These are phyloP conservation scores for Myotis yumanensis DNA, from an alignment of 2,113 vertebrate species.

Conservation along the genomic window DNA sequence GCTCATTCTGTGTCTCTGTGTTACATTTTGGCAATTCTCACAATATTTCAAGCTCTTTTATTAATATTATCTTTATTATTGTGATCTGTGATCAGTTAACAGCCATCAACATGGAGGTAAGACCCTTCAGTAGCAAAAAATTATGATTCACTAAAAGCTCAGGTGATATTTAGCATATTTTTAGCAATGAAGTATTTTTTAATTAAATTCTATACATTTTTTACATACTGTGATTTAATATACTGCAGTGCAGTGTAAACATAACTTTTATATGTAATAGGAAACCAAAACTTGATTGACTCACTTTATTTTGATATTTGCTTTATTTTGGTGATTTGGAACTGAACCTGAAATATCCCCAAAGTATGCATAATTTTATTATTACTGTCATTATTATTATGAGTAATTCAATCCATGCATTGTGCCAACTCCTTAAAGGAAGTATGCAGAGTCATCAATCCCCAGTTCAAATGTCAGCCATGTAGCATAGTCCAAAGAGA, in stretches of 20 bases:
- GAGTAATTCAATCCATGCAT: not conserved
- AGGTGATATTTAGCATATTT: not conserved
- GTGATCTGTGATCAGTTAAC: not conserved
- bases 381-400: not conserved
- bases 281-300: not conserved
- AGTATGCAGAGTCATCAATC: not conserved
- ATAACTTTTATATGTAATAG: not conserved
- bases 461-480: not conserved
- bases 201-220: not conserved
- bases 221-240: not conserved
- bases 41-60: not conserved
- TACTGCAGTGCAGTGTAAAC: not conserved
- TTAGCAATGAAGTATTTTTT: not conserved
- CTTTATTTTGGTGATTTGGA: not conserved
- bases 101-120: not conserved
- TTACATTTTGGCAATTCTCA: not conserved
- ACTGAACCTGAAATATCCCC: not conserved
- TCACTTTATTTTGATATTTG: not conserved
- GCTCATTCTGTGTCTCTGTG: not conserved
- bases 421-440: not conserved
- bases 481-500: not conserved
- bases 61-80: not conserved
- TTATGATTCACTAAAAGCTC: not conserved
- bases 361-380: not conserved
- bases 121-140: not conserved